A percentile compares a stretch with the other conserved stretches of the same genome.
Evolutionary conservation across 2,797 vertebrate genomes (phyloP).

Genomic region (Notolepis coatsorum): DNA sequence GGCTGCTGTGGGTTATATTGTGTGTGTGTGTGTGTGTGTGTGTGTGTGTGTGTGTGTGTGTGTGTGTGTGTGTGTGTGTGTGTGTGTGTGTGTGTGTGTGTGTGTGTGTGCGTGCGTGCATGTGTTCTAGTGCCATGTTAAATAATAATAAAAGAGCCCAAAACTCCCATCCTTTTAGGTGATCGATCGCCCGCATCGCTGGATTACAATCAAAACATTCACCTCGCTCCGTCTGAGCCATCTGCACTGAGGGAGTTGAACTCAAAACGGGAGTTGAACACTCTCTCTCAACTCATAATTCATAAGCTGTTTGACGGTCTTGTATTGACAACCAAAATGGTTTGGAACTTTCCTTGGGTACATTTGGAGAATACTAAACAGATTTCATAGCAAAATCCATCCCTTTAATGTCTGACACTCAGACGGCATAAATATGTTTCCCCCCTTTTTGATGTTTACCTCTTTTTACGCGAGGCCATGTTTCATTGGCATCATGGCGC

Average conservation of each 20-base stretch:
- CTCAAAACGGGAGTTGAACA: no score
- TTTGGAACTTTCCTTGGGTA: slow-evolving; percentile 5
- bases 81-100: slow-evolving; percentile 1
- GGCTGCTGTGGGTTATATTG: background rate
- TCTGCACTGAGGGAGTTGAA: no score
- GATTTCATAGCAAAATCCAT: slow-evolving; percentile 22
- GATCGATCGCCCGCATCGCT: no score
- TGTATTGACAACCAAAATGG: background rate
- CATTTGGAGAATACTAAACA: slow-evolving; percentile 30
- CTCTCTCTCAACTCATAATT: background rate
- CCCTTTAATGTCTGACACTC: slow-evolving; percentile 47
- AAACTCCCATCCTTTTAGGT: no score
- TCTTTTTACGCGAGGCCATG: slow-evolving; percentile 9
- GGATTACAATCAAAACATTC: no score
- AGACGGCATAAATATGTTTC: slow-evolving; percentile 34
- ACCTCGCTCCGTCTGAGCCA: no score
- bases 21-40: slow-evolving; percentile 5
- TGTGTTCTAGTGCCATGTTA: slow-evolving; percentile 5
- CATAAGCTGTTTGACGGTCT: background rate
- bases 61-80: slow-evolving; percentile 1
- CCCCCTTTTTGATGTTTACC: slow-evolving; percentile 17
- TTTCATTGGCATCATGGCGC: slow-evolving; percentile 35
- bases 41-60: background rate
- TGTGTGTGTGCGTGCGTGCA: background rate
- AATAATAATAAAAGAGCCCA: no score